Evolutionary conservation across 2,888 invertebrate species (phyloP), one percentile per base, ranked within the genome.

Genomic region (Druceiella hillmani): DNA sequence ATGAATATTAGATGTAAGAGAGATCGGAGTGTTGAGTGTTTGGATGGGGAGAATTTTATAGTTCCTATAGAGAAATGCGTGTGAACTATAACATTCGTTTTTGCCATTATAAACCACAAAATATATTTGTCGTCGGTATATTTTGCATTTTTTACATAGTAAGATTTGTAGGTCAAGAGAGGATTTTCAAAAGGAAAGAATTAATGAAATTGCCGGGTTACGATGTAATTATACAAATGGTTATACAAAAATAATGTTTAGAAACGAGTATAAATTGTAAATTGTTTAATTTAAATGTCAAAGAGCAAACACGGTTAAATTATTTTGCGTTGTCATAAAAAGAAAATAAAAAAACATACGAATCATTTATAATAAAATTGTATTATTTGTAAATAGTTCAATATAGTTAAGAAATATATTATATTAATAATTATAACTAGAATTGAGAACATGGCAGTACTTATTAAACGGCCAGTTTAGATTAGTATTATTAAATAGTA

Each of bases 401-500:
- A 58, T 25, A 55, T 66, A 68, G 66, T 64, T 73, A 75, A 75
- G 75, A 64, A n/a, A n/a, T n/a, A 75, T 75, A 76, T 74, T 75
- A 75, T 69, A 69, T 69, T 66, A 66, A 60, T 70, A 69, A 70
- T 72, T 73, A 69, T 72, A 66, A 65, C 64, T 68, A 70, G 66
- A 62, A 63, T 59, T 37, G 58, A 56, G 55, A 74, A 75, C 73
- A 72, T 75, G 76, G 76, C 76, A 69, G 73, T 75, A 76, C 75
- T 76, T 76, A 75, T 75, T 71, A 63, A 68, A 77, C 68, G 81
- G 81, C 81, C 81, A 81, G 80, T 81, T 79, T 76, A 76, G 74
- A 64, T 70, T 76, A 78, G 76, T 76, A 76, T 76, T 77, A 77
- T 74, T 75, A 74, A 73, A 70, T 68, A 53, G 50, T 66, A 54